phyloP scores from a whole-genome alignment of 2,888 invertebrate genomes.

The Leucophenga montana region DNA sequence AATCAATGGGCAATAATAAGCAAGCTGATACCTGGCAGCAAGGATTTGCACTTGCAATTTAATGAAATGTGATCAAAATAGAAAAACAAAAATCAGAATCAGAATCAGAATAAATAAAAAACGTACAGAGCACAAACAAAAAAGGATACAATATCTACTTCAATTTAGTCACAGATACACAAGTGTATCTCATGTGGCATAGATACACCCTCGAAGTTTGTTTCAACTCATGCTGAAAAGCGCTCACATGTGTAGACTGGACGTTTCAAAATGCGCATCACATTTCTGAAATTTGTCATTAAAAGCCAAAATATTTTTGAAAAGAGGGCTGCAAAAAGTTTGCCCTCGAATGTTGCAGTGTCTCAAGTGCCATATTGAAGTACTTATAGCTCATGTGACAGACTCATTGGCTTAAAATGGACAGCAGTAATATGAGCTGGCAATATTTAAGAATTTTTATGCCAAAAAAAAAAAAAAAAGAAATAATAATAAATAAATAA shows the following conservation, averaged over 20 bases:
- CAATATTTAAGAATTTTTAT: conserved; percentile 8
- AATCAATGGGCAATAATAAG: conserved; percentile 11
- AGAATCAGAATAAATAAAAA: conserved; percentile 18
- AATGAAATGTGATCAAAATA: conserved; percentile 11
- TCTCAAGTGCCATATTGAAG: conserved; percentile 2
- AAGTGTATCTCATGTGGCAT: no score
- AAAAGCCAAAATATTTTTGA: conserved; percentile 22
- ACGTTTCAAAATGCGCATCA: conserved; percentile 15
- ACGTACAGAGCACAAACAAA: not conserved
- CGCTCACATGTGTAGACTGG: no score
- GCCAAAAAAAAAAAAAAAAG: not conserved
- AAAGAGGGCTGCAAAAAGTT: not conserved
- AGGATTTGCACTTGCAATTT: conserved; percentile 10
- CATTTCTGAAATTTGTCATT: conserved; percentile 22
- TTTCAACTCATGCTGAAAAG: no score
- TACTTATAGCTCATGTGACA: not conserved
- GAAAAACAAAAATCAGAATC: not conserved
- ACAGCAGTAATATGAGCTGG: conserved; percentile 10
- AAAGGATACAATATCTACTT: not conserved
- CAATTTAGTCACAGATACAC: no score
- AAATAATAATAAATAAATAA: not conserved
- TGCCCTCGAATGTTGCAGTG: not conserved
- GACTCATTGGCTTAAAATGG: not conserved
- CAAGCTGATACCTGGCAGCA: conserved; percentile 21
- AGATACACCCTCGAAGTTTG: no score